Conservation (phyloP, 1,140 invertebrate species). For the Hycleus phaleratus region DNA sequence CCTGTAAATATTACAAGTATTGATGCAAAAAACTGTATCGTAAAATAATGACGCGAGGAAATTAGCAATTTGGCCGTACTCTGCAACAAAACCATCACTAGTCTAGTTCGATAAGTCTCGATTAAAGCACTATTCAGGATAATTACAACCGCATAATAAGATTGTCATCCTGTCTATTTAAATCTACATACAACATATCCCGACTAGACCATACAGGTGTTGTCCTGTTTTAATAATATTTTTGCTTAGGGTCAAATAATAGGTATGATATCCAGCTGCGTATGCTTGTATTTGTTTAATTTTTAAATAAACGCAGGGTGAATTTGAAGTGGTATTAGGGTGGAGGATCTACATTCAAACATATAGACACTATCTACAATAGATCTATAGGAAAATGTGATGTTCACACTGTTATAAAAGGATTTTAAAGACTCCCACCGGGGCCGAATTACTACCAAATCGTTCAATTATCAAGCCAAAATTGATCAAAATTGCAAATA, state of each 20-base stretch:
- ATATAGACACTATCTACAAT: too few species aligned
- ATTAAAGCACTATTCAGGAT: too few species aligned
- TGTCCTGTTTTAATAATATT: slow-evolving; percentile 20
- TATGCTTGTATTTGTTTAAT: slow-evolving; percentile 23
- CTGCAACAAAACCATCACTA: too few species aligned
- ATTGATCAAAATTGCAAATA: too few species aligned
- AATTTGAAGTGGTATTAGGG: slow-evolving; percentile 20
- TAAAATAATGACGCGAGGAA: too few species aligned
- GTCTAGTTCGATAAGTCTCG: too few species aligned
- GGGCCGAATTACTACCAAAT: too few species aligned
- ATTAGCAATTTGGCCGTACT: too few species aligned
- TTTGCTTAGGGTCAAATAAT: slow-evolving; percentile 17
- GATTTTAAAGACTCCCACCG: slow-evolving; percentile 3
- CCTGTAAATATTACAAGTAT: too few species aligned
- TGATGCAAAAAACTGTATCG: too few species aligned
- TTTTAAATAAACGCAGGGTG: slow-evolving; percentile 19
- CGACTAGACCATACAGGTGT: neutral
- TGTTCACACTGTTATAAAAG: slow-evolving; percentile 21
- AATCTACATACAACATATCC: neutral
- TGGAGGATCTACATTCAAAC: neutral
- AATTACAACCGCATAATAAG: neutral
- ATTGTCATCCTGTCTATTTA: neutral
- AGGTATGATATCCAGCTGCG: slow-evolving; percentile 24
- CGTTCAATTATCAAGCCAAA: too few species aligned
- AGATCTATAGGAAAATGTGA: neutral